Percentiles rank a stretch among this genome's conserved stretches.
Conservation (phyloP, 2,888 invertebrate genomes). For the Lymantria monacha region DNA sequence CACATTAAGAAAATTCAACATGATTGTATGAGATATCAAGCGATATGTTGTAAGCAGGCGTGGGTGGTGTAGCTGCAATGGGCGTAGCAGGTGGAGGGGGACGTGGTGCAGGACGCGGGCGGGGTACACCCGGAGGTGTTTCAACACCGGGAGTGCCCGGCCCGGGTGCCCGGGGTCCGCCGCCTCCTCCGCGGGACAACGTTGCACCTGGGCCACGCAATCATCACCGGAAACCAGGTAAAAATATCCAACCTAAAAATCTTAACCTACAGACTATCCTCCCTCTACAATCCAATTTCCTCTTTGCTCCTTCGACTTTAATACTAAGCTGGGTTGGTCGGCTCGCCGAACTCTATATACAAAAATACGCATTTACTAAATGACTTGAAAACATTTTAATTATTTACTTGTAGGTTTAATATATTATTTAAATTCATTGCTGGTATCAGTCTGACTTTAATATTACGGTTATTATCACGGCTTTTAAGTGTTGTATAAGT, state of each 20-base stretch:
- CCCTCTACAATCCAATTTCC: conserved; percentile 3
- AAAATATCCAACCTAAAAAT: conserved; percentile 20
- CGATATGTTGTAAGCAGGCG: conserved; percentile 19
- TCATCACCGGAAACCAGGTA: conserved; percentile 77
- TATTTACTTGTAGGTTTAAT: not conserved
- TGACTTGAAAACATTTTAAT: not conserved
- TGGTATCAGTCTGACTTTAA: not conserved
- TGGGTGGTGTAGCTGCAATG: conserved; percentile 36
- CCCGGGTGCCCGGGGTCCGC: conserved; percentile 39
- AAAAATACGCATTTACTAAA: conserved; percentile 5
- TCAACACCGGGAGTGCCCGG: conserved; percentile 47
- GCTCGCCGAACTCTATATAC: conserved; percentile 32
- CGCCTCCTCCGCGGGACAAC: conserved; percentile 32
- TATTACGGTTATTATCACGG: not conserved
- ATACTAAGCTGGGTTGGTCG: conserved; percentile 38
- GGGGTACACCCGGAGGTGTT: conserved; percentile 20
- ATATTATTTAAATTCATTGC: not conserved
- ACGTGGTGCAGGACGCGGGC: conserved; percentile 45
- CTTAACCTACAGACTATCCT: not conserved
- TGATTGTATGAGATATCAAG: too few relatives aligned
- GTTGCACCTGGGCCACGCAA: conserved; percentile 54
- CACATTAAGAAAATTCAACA: too few relatives aligned
- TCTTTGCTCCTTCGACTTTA: conserved; percentile 29
- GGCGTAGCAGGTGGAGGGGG: conserved; percentile 44
- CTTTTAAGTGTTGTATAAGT: not conserved